Base-by-base conservation (phyloP, 2,113 vertebrate genomes). In the Lophochroa leadbeateri region DNA sequence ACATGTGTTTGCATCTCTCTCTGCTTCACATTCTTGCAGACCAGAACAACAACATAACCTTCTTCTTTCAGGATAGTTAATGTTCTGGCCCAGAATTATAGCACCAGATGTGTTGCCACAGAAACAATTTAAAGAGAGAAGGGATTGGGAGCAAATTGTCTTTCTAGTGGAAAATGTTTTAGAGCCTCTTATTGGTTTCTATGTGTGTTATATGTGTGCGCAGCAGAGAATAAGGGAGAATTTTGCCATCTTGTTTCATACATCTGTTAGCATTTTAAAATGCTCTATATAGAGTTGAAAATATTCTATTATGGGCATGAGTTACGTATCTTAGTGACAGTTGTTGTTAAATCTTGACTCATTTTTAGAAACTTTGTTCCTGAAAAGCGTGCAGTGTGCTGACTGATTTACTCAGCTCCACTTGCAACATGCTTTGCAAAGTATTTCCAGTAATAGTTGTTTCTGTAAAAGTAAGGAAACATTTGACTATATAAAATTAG, bases 241-340 rank as follows among this genome's bases (percentile, higher is more conserved):
- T 75, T 96, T 35, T 63, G 57, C 53, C 53, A 69, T 81, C 77
- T 92, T 95, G 70, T 86, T 89, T 90, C n/a, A 35, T 91, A 91
- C 97, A 96, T 96, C 96, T 96, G 96, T 91, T 87, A 97, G 61
- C 43, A 6, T 96, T 97, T 97, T 89, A 61, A 86, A 96, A 77
- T 92, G 63, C 86, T 92, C 79, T 92, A 49, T 60, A 78, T 72
- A 76, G 81, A 78, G 55, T 86, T 84, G 92, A 92, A 96, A 96
- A 88, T 83, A 92, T 77, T 83, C 93, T 88, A 86, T 81, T 85
- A 80, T 90, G 88, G 83, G 88, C 68, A 94, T 79, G 83, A 94
- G 95, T 96, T 95, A 82, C 2, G 27, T 70, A 29, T 86, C 95
- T 92, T n/a, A 11, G 50, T 94, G 94, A 95, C 91, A 13, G 53